Evolutionary conservation across 2,113 vertebrate genomes (phyloP).

Genomic region (human (Homo sapiens)): DNA sequence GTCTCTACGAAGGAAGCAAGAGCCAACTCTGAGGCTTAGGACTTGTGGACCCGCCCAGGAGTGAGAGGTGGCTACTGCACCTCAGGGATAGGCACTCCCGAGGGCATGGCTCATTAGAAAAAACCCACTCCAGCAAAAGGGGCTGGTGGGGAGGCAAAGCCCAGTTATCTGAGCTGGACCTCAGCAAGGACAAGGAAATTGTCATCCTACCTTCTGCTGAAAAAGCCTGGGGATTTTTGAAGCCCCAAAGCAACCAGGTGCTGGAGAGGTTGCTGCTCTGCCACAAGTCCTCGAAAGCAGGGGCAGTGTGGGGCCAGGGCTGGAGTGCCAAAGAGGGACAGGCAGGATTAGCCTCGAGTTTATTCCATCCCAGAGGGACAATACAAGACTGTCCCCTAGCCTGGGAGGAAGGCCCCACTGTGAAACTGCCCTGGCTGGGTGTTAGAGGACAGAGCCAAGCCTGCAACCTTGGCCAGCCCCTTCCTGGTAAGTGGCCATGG

Average conservation of each 20-base stretch:
- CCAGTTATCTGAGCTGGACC: not conserved
- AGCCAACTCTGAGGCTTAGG: not conserved
- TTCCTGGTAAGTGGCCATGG: not conserved
- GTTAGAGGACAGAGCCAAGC: not conserved
- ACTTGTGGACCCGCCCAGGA: not conserved
- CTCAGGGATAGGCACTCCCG: not conserved
- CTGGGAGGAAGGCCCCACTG: not conserved
- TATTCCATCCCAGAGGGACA: accelerated
- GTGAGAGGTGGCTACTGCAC: accelerated
- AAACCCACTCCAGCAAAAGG: no score
- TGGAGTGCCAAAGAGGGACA: accelerated
- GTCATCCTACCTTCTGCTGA: not conserved
- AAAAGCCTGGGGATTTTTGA: not conserved
- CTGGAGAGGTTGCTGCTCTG: not conserved
- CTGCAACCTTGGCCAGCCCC: not conserved
- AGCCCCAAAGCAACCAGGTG: not conserved
- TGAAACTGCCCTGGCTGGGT: accelerated
- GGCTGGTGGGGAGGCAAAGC: not conserved
- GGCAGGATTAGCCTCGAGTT: not conserved
- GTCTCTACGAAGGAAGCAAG: not conserved
- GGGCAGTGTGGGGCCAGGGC: accelerated
- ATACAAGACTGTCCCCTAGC: accelerated
- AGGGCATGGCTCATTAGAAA: not conserved
- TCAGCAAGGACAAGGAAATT: not conserved
- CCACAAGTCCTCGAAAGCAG: accelerated